Conservation (phyloP, 1,140 invertebrate genomes). For the Halictus rubicundus region DNA sequence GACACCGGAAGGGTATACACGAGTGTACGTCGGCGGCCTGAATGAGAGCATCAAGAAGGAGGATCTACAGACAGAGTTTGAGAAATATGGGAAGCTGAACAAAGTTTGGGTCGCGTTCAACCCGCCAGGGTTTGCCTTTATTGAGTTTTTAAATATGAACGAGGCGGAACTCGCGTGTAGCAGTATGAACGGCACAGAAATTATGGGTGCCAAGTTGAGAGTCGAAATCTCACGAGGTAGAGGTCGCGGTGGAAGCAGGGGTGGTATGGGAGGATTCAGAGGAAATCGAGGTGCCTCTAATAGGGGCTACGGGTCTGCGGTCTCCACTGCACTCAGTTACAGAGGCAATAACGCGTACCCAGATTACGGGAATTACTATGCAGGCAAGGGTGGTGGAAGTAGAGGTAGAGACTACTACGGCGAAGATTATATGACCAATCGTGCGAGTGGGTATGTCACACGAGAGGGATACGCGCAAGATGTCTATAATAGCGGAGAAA, state of each 20-base stretch:
- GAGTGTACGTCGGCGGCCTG: conserved; percentile 92
- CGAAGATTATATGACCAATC: conserved; percentile 73
- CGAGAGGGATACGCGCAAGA: conserved; percentile 76
- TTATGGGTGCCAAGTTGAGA: conserved; percentile 89
- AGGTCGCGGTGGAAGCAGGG: conserved; percentile 81
- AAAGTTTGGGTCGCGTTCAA: conserved; percentile 98
- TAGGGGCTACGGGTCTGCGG: conserved; percentile 74
- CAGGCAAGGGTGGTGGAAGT: conserved; percentile 76
- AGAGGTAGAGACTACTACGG: conserved; percentile 74
- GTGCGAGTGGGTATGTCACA: conserved; percentile 70
- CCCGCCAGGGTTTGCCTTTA: conserved; percentile 98
- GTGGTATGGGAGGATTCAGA: conserved; percentile 80
- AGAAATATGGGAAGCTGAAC: conserved; percentile 95
- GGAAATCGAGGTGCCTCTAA: conserved; percentile 82
- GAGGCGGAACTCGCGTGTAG: conserved; percentile 97
- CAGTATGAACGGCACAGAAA: conserved; percentile 92
- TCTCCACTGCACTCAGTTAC: conserved; percentile 72
- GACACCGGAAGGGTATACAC: conserved; percentile 82
- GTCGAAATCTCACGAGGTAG: conserved; percentile 91
- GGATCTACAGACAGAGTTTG: conserved; percentile 91
- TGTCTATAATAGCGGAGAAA: conserved; percentile 72
- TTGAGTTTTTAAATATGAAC: conserved; percentile 97
- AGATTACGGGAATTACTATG: conserved; percentile 78
- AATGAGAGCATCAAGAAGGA: conserved; percentile 92
- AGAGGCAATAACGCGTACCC: conserved; percentile 79